These are phyloP conservation scores for Platichthys stellatus DNA, from an alignment of 2,113 vertebrate genomes.

Conservation along the genomic window DNA sequence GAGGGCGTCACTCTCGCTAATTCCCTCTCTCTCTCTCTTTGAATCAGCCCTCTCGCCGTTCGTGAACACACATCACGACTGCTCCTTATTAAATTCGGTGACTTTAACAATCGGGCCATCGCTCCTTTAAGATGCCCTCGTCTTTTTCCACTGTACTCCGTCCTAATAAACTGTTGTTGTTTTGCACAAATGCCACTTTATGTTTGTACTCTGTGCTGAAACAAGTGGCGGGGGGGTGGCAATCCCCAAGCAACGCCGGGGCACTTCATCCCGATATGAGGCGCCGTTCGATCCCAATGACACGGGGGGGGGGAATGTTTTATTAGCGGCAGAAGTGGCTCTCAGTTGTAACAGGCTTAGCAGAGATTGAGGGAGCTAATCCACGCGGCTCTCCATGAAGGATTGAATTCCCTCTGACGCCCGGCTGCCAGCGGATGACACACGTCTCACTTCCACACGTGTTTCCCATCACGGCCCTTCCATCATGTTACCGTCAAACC, in stretches of 20 bases:
- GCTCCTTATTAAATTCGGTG: slow-evolving; percentile 53
- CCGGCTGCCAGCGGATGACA: slow-evolving; percentile 44
- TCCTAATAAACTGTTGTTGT: slow-evolving; percentile 56
- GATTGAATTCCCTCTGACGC: slow-evolving; percentile 70
- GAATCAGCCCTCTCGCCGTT: slow-evolving; percentile 46
- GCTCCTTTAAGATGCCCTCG: slow-evolving; percentile 33
- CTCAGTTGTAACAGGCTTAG: slow-evolving; percentile 57
- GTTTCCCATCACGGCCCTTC: slow-evolving; percentile 43
- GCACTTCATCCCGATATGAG: slow-evolving; percentile 41
- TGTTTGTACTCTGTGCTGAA: slow-evolving; percentile 51
- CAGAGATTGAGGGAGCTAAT: slow-evolving; percentile 72
- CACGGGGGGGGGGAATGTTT: slow-evolving; percentile 41
- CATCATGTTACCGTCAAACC: slow-evolving; percentile 40
- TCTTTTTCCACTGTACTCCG: slow-evolving; percentile 32
- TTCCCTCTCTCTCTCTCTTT: slow-evolving; percentile 43
- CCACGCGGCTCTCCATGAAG: slow-evolving; percentile 50
- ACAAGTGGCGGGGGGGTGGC: not conserved
- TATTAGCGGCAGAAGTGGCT: slow-evolving; percentile 58
- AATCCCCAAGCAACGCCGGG: not conserved
- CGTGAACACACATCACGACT: slow-evolving; percentile 53
- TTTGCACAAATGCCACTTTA: slow-evolving; percentile 61
- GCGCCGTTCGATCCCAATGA: slow-evolving; percentile 36
- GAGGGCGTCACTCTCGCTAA: slow-evolving; percentile 53
- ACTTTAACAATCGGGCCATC: slow-evolving; percentile 58
- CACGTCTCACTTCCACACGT: slow-evolving; percentile 36